Conservation (phyloP, 2,888 invertebrate genomes). For the Antitype chi region DNA sequence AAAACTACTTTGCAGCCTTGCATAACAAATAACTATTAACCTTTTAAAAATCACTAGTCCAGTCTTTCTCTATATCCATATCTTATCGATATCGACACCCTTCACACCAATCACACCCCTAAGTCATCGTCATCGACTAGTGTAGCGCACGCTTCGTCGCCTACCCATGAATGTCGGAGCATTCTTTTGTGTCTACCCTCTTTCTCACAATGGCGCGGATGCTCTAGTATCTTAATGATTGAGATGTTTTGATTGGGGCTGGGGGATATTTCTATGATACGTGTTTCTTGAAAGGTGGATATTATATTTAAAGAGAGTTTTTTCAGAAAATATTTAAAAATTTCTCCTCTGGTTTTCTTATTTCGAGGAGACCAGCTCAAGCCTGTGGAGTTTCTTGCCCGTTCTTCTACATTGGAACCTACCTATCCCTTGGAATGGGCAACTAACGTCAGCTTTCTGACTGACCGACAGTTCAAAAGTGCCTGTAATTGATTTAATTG, state of each 20-base stretch:
- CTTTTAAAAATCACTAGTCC: no score
- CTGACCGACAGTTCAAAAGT: no score
- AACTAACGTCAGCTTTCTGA: no score
- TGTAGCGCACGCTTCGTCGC: conserved; percentile 87
- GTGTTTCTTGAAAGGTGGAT: conserved; percentile 30
- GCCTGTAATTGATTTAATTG: no score
- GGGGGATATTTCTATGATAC: conserved; percentile 28
- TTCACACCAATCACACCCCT: conserved; percentile 68
- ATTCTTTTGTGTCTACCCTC: conserved; percentile 82
- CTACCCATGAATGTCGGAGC: conserved; percentile 87
- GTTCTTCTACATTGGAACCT: no score
- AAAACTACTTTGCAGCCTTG: no score
- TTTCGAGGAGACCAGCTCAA: background rate
- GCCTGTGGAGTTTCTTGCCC: no score
- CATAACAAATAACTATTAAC: no score
- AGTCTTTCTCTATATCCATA: no score
- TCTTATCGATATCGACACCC: conserved; percentile 41
- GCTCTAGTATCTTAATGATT: conserved; percentile 63
- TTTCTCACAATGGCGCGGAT: conserved; percentile 63
- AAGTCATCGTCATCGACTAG: conserved; percentile 88
- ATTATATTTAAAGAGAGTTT: conserved; percentile 29
- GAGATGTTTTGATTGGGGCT: conserved; percentile 65
- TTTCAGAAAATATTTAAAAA: background rate
- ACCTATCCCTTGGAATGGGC: no score
- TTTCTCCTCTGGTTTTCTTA: background rate